phyloP scores from a whole-genome alignment of 2,888 invertebrate genomes.

The Lepeophtheirus nordmannii region DNA sequence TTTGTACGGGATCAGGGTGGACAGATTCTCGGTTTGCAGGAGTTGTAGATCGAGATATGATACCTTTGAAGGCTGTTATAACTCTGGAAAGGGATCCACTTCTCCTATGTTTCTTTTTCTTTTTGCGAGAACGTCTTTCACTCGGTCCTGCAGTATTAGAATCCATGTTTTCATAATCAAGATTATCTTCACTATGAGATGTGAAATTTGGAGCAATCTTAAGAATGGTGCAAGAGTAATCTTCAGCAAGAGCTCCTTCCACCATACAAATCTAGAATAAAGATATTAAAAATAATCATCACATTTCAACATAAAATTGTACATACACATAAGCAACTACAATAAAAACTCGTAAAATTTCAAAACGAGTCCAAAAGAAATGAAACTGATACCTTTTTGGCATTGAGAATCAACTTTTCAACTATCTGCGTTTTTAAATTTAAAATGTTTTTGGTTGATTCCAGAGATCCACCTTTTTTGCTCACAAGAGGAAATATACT shows the following conservation, averaged over 20 bases:
- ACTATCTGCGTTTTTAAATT: constrained; percentile 28
- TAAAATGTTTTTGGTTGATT: background rate
- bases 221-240: background rate
- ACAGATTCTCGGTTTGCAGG: background rate
- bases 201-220: background rate
- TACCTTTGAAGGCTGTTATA: constrained; percentile 11
- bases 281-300: background rate
- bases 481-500: constrained; percentile 32
- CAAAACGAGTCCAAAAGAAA: background rate
- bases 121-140: constrained; percentile 3
- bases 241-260: background rate
- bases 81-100: constrained; percentile 22
- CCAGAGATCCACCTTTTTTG: constrained; percentile 2
- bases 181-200: background rate
- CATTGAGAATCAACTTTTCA: constrained; percentile 33
- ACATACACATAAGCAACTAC: too few relatives aligned
- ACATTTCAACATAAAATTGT: too few relatives aligned
- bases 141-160: constrained; percentile 9
- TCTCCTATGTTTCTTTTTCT: background rate
- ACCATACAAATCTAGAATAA: constrained; percentile 11
- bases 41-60: background rate
- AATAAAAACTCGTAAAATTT: too few relatives aligned
- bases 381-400: constrained; percentile 31
- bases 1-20: background rate
- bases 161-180: background rate